phyloP scores from a whole-genome alignment of 1,140 invertebrate genomes.

The Lethocerus indicus region DNA sequence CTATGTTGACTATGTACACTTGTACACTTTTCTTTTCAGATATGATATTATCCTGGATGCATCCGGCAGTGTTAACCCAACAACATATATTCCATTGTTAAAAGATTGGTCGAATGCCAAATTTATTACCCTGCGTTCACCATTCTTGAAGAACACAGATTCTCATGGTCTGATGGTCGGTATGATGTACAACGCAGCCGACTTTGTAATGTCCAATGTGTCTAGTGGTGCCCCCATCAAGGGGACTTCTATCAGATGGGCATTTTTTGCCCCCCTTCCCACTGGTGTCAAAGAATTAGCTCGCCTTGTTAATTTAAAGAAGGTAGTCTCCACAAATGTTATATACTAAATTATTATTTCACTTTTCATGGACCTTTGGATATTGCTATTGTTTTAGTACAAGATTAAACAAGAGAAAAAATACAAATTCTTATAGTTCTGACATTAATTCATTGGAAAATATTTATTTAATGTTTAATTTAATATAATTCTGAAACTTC shows the following conservation, averaged over 20 bases:
- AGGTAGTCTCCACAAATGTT: conserved; percentile 31
- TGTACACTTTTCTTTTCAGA: conserved; percentile 31
- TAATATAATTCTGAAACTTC: background rate
- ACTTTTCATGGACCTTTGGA: conserved; percentile 2
- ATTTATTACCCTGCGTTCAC: conserved; percentile 71
- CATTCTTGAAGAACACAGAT: conserved; percentile 67
- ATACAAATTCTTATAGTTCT: background rate
- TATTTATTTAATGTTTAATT: background rate
- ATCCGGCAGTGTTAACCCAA: conserved; percentile 48
- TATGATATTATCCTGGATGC: conserved; percentile 78
- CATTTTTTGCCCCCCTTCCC: conserved; percentile 51
- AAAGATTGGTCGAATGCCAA: conserved; percentile 49
- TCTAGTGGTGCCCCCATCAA: conserved; percentile 26
- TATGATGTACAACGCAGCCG: conserved; percentile 32
- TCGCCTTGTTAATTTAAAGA: conserved; percentile 37
- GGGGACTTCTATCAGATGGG: conserved; percentile 53
- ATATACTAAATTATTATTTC: conserved; percentile 2
- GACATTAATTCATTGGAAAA: background rate
- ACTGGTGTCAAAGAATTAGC: conserved; percentile 39
- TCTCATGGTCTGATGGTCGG: conserved; percentile 50
- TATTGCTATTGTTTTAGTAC: background rate
- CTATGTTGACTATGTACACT: conserved; percentile 59
- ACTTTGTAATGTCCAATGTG: conserved; percentile 37
- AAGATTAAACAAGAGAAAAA: background rate
- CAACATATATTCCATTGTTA: conserved; percentile 25